These are phyloP conservation scores for Drosophila nigrodunni DNA, from an alignment of 1,140 invertebrate species.

Conservation along the genomic window DNA sequence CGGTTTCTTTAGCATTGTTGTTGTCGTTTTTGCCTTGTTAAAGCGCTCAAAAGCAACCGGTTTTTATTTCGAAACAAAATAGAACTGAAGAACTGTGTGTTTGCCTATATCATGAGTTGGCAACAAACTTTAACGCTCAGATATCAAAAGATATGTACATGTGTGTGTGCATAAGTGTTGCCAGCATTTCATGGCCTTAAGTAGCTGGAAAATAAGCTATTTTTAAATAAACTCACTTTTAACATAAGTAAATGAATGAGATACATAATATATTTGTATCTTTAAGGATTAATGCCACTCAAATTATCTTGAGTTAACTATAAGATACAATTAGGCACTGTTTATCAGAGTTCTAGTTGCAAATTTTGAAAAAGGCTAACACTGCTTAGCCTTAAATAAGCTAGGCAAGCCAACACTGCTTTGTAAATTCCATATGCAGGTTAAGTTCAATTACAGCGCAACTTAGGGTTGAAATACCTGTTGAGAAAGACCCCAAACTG, in stretches of 20 bases:
- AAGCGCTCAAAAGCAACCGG: constrained; percentile 60
- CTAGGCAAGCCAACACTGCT: too few relatives aligned
- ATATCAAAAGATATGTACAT: neutral
- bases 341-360: too few relatives aligned
- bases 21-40: constrained; percentile 48
- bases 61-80: constrained; percentile 78
- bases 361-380: too few relatives aligned
- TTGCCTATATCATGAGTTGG: constrained; percentile 39
- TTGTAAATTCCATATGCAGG: neutral
- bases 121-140: constrained; percentile 34
- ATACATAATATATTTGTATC: too few relatives aligned
- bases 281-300: too few relatives aligned
- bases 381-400: too few relatives aligned
- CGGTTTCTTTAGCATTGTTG: constrained; percentile 50
- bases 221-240: too few relatives aligned
- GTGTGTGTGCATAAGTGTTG: constrained; percentile 1
- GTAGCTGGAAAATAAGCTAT: too few relatives aligned
- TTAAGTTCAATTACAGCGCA: constrained; percentile 31
- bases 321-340: too few relatives aligned
- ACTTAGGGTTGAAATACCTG: constrained; percentile 48
- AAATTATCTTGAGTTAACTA: too few relatives aligned
- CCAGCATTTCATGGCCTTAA: too few relatives aligned
- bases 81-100: constrained; percentile 60
- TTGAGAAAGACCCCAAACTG: constrained; percentile 14
- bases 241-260: too few relatives aligned